A percentile compares a stretch with the other conserved stretches of the same genome.
These are phyloP conservation scores for Lineus longissimus DNA, from an alignment of 1,140 invertebrate genomes.

Conservation along the genomic window DNA sequence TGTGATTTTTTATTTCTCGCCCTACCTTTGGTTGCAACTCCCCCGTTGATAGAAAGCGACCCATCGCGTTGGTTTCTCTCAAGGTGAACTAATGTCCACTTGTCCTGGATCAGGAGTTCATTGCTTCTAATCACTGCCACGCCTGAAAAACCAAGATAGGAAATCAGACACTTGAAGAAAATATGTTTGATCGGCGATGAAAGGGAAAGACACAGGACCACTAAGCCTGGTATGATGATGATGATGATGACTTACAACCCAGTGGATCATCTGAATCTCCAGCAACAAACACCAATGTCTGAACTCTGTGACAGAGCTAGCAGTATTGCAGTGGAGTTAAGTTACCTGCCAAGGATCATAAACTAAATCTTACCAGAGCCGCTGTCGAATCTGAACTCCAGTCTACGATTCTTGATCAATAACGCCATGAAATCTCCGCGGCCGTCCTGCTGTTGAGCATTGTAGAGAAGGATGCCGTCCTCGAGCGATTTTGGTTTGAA, in stretches of 20 bases:
- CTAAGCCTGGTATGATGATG: too few species aligned
- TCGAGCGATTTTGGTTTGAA: conserved; percentile 69
- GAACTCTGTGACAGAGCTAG: too few species aligned
- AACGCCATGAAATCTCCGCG: conserved; percentile 82
- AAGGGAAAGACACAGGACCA: too few species aligned
- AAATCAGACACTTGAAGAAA: not conserved
- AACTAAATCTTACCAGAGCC: conserved; percentile 65
- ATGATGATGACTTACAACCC: too few species aligned
- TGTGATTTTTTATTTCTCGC: not conserved
- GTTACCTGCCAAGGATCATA: too few species aligned
- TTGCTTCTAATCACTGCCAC: conserved; percentile 53
- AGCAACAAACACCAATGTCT: too few species aligned
- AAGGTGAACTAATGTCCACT: conserved; percentile 71
- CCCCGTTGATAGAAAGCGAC: conserved; percentile 65
- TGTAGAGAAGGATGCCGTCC: conserved; percentile 84
- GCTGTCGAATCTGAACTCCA: conserved; percentile 84
- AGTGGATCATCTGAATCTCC: too few species aligned
- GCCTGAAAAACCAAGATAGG: conserved; percentile 22
- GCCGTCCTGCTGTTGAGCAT: conserved; percentile 77
- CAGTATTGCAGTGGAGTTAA: not conserved
- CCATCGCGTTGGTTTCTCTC: conserved; percentile 62
- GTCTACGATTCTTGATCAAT: conserved; percentile 70
- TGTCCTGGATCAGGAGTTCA: conserved; percentile 39
- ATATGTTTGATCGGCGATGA: too few species aligned
- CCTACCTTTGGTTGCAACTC: conserved; percentile 56